Conservation (phyloP, 2,888 invertebrate species). For the Caenorhabditis sp. region DNA sequence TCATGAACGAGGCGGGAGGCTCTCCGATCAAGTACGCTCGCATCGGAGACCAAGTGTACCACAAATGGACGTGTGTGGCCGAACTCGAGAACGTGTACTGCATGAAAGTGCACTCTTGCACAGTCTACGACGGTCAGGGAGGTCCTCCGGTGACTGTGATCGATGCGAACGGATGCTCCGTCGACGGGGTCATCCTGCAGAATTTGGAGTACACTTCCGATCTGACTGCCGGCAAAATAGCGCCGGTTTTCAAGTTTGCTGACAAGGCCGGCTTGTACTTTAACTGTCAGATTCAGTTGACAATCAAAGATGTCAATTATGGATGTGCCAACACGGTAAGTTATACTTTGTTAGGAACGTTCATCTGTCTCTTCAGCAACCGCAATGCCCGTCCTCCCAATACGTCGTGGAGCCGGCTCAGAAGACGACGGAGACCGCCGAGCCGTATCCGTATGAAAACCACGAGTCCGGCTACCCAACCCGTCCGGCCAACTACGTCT, state of each 20-base stretch:
- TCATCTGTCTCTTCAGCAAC: conserved; percentile 53
- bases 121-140: conserved; percentile 78
- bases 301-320: conserved; percentile 71
- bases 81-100: conserved; percentile 76
- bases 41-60: conserved; percentile 77
- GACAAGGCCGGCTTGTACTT: conserved; percentile 77
- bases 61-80: conserved; percentile 67
- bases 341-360: too few species aligned
- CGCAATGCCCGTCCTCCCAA: conserved; percentile 56
- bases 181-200: conserved; percentile 75
- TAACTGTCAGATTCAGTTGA: conserved; percentile 78
- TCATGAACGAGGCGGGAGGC: conserved; percentile 73
- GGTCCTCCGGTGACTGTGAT: conserved; percentile 76
- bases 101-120: conserved; percentile 77
- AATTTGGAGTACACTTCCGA: conserved; percentile 75
- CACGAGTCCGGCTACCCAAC: conserved; percentile 66
- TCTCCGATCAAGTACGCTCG: conserved; percentile 75
- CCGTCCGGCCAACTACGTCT: conserved; percentile 48
- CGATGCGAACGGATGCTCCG: conserved; percentile 76
- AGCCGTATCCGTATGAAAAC: conserved; percentile 47
- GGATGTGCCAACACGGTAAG: conserved; percentile 69
- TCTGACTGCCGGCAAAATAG: conserved; percentile 74
- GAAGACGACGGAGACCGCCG: conserved; percentile 57
- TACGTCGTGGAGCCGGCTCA: conserved; percentile 62
- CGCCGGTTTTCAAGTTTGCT: conserved; percentile 77